phyloP scores from a whole-genome alignment of 2,888 invertebrate genomes.

The Seira sanloemensis region DNA sequence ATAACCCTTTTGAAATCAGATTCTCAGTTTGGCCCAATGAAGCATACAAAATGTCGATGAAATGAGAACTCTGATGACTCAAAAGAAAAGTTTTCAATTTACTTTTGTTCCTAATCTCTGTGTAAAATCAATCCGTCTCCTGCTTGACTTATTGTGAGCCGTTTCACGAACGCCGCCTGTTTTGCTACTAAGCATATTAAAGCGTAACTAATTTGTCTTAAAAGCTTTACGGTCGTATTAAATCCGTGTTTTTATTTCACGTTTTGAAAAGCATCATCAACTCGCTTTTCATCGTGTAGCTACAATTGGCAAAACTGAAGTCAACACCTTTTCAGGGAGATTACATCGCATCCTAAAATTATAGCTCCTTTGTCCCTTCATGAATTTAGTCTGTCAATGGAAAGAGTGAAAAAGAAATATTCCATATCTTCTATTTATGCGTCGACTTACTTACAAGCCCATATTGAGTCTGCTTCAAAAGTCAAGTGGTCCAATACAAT shows the following conservation, averaged over 20 bases:
- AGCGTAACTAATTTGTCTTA: constrained; percentile 20
- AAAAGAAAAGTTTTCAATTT: not conserved
- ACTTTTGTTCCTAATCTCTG: constrained; percentile 18
- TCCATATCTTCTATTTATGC: not conserved
- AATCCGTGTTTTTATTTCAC: not conserved
- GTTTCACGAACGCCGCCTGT: constrained; percentile 29
- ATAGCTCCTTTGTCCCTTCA: not conserved
- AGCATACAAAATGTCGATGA: constrained; percentile 26
- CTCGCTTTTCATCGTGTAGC: not conserved
- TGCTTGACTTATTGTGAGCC: not conserved
- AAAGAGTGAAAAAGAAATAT: not conserved
- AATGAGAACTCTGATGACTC: not conserved
- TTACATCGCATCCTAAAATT: not conserved
- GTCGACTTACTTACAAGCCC: not conserved
- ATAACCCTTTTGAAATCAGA: constrained; percentile 35
- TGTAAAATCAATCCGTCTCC: constrained; percentile 34
- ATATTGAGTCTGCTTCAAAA: not conserved
- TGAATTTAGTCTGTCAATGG: not conserved
- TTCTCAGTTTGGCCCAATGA: constrained; percentile 15
- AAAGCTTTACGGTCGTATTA: not conserved
- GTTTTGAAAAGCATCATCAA: not conserved
- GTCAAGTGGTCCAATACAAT: not conserved
- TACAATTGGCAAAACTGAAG: constrained; percentile 57
- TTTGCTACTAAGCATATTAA: constrained; percentile 6
- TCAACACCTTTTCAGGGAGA: constrained; percentile 68